Base-by-base conservation (phyloP, 2,113 vertebrate genomes). In the Lagopus muta region DNA sequence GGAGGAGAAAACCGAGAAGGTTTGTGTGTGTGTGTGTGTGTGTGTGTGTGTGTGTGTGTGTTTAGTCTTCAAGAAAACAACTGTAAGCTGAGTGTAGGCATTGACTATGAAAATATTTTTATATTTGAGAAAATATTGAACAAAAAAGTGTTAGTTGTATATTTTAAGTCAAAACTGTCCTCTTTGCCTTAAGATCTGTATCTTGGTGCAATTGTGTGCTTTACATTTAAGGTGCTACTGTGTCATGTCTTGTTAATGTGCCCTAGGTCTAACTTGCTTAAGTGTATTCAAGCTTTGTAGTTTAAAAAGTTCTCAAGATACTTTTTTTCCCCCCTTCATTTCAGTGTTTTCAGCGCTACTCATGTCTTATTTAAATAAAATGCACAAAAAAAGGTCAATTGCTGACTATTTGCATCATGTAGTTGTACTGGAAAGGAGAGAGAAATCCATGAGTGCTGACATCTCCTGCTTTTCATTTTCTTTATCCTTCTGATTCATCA, bases 1-100 rank as follows among this genome's bases (percentile, higher is more conserved):
- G 40, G 98, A 99, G 69, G 98, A 98, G 61, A 98, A 99, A 95
- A 98, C 97, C 0, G 98, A 99, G 75, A 98, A 98, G 98, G 98
- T 96, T 25, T 16, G 42, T 13, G 85, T 73, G 12, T 72, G 60
- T 75, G 28, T 55, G 54, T 32, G 28, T 42, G 27, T 70, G 48
- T 71, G 32, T 70, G 27, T n/a, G 60, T 75, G 28, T 73, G 14
- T 72, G 28, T 42, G 27, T 70, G 48, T 71, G 32, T 62, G 27
- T n/a, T 87, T 80, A 27, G 25, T 67, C 79, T 54, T 45, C 8
- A 42, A 24, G 25, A 43, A 55, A 47, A 57, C 27, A 1, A 24
- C 16, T 92, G 78, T 43, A 16, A 60, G 50, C 5, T 17, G 24
- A 66, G 43, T 8, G 34, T 82, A 73, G 7, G 28, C 43, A 15